Evolutionary conservation across 2,797 vertebrate genomes (phyloP).

Genomic region (Gephyroberyx darwinii): DNA sequence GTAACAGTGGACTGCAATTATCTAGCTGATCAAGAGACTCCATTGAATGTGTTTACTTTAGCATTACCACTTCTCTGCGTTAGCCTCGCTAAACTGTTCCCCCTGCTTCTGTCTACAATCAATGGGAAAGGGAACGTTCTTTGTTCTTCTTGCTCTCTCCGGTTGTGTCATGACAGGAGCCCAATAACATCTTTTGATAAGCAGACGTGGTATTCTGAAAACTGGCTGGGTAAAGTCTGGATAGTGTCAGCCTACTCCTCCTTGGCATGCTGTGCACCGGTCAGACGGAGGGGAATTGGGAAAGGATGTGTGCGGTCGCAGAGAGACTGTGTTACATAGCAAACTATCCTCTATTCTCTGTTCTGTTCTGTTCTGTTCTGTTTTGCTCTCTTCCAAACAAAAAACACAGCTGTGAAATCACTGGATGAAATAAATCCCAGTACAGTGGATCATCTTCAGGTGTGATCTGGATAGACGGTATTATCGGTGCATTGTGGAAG

Average conservation of each 20-base stretch:
- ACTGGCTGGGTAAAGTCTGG: neutral
- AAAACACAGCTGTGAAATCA: neutral
- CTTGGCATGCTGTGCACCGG: neutral
- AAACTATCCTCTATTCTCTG: neutral
- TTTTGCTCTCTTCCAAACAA: neutral
- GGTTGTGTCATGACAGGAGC: constrained; percentile 20
- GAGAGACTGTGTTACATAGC: neutral
- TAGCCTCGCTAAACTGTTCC: constrained; percentile 13
- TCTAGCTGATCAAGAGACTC: constrained; percentile 34
- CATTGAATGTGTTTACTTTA: constrained; percentile 49
- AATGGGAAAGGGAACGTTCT: neutral
- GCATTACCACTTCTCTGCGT: constrained; percentile 5
- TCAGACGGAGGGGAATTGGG: too few species aligned
- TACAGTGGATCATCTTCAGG: neutral
- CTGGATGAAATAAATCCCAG: neutral
- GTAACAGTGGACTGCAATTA: constrained; percentile 55
- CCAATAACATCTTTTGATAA: constrained; percentile 21
- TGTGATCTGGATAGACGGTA: constrained; percentile 39
- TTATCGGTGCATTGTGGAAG: constrained; percentile 48
- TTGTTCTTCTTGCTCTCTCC: constrained; percentile 15
- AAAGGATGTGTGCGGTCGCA: too few species aligned
- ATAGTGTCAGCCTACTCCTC: neutral
- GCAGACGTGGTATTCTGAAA: neutral
- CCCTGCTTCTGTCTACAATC: constrained; percentile 12
- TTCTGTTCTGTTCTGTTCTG: too few species aligned